Evolutionary conservation across 2,797 vertebrate genomes (phyloP).

Genomic region (Dicrostonyx torquatus): DNA sequence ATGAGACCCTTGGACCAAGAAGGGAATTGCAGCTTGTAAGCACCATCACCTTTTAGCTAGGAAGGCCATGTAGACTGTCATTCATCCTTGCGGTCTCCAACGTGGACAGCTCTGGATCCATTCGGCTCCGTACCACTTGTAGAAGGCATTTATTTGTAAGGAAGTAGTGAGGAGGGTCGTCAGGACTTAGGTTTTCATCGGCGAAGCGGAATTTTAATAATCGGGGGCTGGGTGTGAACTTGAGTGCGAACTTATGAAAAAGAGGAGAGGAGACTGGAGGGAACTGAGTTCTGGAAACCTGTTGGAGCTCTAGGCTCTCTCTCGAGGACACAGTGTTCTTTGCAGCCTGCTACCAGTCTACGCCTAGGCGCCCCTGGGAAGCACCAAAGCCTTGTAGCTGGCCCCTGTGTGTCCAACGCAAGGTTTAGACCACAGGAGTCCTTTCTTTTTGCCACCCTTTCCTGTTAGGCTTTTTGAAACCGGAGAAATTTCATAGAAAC

Average conservation of each 20-base stretch:
- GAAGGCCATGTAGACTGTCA: neutral
- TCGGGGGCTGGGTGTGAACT: neutral
- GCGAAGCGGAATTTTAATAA: neutral
- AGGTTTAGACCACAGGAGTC: neutral
- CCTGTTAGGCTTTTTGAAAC: slow-evolving; percentile 19
- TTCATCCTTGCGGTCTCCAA: neutral
- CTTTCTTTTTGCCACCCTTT: neutral
- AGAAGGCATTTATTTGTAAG: neutral
- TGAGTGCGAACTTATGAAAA: neutral
- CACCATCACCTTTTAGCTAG: too few relatives aligned
- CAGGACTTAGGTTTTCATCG: neutral
- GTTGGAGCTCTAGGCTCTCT: neutral
- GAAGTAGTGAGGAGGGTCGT: neutral
- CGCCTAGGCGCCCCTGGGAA: neutral
- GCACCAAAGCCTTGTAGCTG: neutral
- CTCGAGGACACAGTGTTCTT: neutral
- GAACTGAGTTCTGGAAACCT: neutral
- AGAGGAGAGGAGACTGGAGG: neutral
- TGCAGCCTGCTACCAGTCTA: neutral
- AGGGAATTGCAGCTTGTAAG: neutral
- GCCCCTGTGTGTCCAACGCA: neutral
- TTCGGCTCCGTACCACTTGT: neutral
- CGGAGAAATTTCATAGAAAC: neutral
- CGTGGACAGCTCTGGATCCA: neutral
- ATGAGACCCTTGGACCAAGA: neutral